Conservation (phyloP, 2,113 vertebrate genomes). For the Nerophis ophidion region DNA sequence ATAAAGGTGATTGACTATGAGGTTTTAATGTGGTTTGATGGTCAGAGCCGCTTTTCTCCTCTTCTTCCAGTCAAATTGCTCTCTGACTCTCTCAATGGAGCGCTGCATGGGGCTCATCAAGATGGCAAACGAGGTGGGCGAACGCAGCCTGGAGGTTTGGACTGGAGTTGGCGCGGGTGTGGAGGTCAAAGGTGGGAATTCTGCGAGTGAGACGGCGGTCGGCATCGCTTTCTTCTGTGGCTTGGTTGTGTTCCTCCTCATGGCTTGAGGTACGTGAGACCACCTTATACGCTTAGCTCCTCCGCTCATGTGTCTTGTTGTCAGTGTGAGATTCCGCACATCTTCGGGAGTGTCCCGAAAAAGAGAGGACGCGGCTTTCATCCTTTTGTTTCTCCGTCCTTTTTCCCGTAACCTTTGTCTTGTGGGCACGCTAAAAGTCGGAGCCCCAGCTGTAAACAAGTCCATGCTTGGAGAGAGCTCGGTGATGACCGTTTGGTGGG, state of each 20-base stretch:
- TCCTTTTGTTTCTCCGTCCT: constrained; percentile 39
- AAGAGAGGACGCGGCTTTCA: constrained; percentile 31
- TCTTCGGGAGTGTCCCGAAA: constrained; percentile 20
- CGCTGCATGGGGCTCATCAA: constrained; percentile 37
- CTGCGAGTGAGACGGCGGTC: not conserved
- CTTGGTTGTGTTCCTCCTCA: constrained; percentile 11
- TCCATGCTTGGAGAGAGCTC: constrained; percentile 2
- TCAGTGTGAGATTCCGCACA: not conserved
- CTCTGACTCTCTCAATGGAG: constrained; percentile 40
- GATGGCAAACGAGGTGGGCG: constrained; percentile 17
- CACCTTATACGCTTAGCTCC: constrained; percentile 18
- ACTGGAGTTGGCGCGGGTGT: not conserved
- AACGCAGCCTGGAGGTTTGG: constrained; percentile 3
- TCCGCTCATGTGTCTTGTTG: not conserved
- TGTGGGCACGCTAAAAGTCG: constrained; percentile 21
- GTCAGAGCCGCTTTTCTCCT: constrained; percentile 38
- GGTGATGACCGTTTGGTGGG: no score
- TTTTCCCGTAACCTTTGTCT: constrained; percentile 38
- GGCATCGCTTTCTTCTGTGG: constrained; percentile 18
- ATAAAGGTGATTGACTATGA: not conserved
- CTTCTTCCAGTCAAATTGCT: constrained; percentile 53
- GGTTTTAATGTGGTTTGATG: constrained; percentile 9
- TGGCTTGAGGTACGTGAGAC: constrained; percentile 14
- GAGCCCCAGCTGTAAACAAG: not conserved
- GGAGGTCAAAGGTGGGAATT: constrained; percentile 21